A percentile compares a stretch with the other conserved stretches of the same genome.
Conservation (phyloP, 2,113 vertebrate genomes). For the Erpornis zantholeuca region DNA sequence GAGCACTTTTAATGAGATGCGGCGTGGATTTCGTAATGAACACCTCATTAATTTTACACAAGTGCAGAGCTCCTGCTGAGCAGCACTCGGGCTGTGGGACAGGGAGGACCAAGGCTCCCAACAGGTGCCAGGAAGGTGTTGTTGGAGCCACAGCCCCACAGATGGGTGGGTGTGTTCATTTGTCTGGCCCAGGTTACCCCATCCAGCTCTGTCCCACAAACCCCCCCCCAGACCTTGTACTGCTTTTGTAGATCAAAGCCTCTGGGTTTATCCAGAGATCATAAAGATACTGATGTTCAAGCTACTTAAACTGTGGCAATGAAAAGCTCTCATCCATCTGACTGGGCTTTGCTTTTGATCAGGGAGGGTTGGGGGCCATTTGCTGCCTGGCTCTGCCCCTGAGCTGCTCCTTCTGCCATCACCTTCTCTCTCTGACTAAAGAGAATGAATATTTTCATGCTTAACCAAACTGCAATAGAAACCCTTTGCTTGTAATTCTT, state of each 20-base stretch:
- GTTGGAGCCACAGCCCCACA: neutral
- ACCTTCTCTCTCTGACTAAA: neutral
- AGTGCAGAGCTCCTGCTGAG: conserved; percentile 49
- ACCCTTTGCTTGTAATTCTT: neutral
- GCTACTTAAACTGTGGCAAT: neutral
- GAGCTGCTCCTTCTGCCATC: neutral
- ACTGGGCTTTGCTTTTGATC: neutral
- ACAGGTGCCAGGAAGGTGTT: neutral
- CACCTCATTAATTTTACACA: conserved; percentile 51
- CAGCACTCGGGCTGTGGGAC: conserved; percentile 20
- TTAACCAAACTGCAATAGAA: neutral
- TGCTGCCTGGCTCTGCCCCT: neutral
- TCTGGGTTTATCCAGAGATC: neutral
- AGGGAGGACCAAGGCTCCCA: neutral
- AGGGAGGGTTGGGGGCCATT: neutral
- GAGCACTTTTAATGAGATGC: conserved; percentile 61
- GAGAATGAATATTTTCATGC: neutral
- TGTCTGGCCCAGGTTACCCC: neutral
- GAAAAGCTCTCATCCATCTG: neutral
- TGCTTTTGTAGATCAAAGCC: neutral
- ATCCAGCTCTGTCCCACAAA: neutral
- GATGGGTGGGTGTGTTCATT: neutral
- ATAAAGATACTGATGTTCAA: neutral
- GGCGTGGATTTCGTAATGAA: conserved; percentile 54
- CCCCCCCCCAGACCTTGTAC: fast-evolving